These are phyloP conservation scores for Theonella swinhoei DNA, from an alignment of 37 sponge, comb jelly and placozoan species.

Conservation along the genomic window DNA sequence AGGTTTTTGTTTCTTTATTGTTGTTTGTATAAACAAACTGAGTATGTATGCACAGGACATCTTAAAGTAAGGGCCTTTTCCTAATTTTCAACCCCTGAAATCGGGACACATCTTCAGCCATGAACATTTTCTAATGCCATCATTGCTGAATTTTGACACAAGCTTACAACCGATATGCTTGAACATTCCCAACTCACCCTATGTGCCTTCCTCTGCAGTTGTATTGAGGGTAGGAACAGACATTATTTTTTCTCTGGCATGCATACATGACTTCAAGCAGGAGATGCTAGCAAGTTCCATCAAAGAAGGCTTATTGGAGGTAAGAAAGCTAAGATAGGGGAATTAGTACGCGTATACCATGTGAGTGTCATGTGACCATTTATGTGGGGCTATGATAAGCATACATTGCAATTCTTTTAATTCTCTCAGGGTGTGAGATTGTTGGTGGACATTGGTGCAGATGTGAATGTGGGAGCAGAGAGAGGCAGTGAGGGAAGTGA, in stretches of 20 bases:
- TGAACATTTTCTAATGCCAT: neutral
- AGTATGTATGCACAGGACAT: no score
- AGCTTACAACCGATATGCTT: no score
- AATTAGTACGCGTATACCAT: no score
- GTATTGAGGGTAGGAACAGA: constrained; percentile 58
- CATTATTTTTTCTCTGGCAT: constrained; percentile 58
- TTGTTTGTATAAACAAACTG: neutral
- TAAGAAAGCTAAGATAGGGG: no score
- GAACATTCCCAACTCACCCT: neutral
- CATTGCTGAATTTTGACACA: neutral
- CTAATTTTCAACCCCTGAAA: neutral
- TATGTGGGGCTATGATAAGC: no score
- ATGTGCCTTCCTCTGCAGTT: constrained; percentile 16
- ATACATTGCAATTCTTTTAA: neutral
- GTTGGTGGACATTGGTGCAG: constrained; percentile 67
- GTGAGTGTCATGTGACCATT: no score
- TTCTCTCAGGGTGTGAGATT: constrained; percentile 54
- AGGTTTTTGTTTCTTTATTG: neutral
- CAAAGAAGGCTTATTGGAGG: constrained; percentile 60
- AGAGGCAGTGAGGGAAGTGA: neutral
- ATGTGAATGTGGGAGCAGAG: constrained; percentile 37
- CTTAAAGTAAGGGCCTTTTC: no score
- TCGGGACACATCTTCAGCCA: neutral
- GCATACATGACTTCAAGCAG: constrained; percentile 52
- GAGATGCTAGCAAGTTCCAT: constrained; percentile 61